These are phyloP conservation scores for Meriones unguiculatus DNA, from an alignment of 2,113 vertebrate species.

Conservation along the genomic window DNA sequence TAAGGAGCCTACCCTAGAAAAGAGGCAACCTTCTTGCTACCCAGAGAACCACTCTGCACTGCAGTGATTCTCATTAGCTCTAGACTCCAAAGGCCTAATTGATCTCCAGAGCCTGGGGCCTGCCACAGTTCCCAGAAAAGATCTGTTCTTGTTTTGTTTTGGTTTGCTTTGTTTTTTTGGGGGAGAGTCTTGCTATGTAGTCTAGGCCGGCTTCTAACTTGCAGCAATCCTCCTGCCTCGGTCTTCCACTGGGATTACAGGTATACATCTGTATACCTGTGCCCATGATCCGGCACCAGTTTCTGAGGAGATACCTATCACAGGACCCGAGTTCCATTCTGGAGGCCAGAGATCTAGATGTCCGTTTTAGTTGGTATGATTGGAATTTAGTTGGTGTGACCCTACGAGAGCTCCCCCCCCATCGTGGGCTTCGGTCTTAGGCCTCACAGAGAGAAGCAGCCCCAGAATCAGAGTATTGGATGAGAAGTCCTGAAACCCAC, in stretches of 20 bases:
- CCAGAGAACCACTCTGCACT: accelerated
- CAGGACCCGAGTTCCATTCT: too few species aligned
- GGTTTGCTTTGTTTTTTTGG: background rate
- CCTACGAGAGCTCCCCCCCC: background rate
- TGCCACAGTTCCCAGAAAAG: background rate
- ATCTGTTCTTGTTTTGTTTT: background rate
- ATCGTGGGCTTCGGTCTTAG: background rate
- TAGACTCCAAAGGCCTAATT: background rate
- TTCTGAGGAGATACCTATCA: background rate
- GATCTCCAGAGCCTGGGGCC: too few species aligned
- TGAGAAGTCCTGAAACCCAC: background rate
- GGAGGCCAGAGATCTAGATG: background rate
- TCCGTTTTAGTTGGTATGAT: background rate
- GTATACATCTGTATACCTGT: too few species aligned
- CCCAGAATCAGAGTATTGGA: background rate
- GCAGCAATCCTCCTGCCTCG: background rate
- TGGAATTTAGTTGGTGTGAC: background rate
- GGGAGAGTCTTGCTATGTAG: background rate
- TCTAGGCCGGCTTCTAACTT: background rate
- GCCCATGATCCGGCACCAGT: background rate
- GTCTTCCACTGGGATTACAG: background rate
- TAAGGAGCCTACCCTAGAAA: background rate
- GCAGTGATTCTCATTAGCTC: background rate
- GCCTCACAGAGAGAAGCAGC: background rate
- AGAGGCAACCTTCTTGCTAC: background rate